Conservation (phyloP, 1,140 invertebrate genomes). For the Tetramorium alpestre region DNA sequence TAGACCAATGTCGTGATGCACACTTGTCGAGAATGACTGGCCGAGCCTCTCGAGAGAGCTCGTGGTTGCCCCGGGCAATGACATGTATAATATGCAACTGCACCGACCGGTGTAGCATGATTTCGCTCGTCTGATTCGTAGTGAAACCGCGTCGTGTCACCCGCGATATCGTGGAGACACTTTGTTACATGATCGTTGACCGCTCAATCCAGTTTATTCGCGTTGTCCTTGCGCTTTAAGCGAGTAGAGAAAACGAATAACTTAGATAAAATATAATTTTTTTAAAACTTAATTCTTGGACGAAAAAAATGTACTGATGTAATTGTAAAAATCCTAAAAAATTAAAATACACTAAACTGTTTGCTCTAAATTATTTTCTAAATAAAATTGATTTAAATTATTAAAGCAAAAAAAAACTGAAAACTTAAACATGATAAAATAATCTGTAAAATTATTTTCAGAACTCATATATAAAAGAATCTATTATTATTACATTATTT, state of each 20-base stretch:
- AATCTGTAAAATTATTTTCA: neutral
- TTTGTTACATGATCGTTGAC: slow-evolving; percentile 56
- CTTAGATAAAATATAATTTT: neutral
- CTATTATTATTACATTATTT: neutral
- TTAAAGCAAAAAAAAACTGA: neutral
- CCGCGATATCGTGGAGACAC: slow-evolving; percentile 42
- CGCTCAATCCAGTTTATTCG: neutral
- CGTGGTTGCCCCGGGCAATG: slow-evolving; percentile 79
- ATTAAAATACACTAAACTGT: neutral
- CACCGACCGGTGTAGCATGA: slow-evolving; percentile 60
- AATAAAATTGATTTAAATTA: neutral
- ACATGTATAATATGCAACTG: slow-evolving; percentile 76
- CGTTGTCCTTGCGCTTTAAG: neutral
- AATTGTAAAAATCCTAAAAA: neutral
- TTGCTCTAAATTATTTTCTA: neutral
- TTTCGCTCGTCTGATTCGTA: slow-evolving; percentile 56
- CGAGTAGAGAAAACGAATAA: neutral
- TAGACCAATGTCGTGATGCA: slow-evolving; percentile 78
- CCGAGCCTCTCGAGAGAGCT: slow-evolving; percentile 74
- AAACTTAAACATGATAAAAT: neutral
- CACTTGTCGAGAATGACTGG: slow-evolving; percentile 82
- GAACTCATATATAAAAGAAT: neutral
- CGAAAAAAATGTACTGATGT: neutral
- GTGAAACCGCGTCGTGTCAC: slow-evolving; percentile 49
- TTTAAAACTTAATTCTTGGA: neutral